Conservation (phyloP, 2,888 invertebrate genomes). For the Coremacera marginata region DNA sequence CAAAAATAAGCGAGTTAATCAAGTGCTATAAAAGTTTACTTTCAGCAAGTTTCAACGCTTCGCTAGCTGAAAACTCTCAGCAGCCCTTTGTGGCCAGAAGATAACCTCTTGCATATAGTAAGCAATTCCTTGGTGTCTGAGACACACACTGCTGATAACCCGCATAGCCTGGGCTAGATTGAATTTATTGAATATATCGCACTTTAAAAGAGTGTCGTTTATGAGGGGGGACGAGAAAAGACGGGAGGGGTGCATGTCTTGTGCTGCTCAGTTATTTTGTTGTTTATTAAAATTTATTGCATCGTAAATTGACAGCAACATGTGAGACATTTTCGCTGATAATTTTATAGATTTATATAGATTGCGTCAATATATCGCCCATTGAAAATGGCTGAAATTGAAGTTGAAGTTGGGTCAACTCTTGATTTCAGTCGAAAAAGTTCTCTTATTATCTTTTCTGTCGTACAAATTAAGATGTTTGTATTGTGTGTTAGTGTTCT, state of each 20-base stretch:
- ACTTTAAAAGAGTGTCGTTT: not conserved
- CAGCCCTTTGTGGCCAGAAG: not conserved
- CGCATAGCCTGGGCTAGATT: slow-evolving; percentile 57
- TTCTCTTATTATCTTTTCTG: too few relatives aligned
- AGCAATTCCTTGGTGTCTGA: not conserved
- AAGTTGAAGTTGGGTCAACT: too few relatives aligned
- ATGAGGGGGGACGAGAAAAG: not conserved
- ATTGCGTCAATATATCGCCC: not conserved
- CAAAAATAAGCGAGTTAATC: not conserved
- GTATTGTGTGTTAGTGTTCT: too few relatives aligned
- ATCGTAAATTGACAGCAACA: slow-evolving; percentile 63
- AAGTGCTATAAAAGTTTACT: slow-evolving; percentile 9
- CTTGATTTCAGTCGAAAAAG: too few relatives aligned
- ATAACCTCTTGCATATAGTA: not conserved
- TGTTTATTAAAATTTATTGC: slow-evolving; percentile 64
- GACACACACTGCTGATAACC: slow-evolving; percentile 56
- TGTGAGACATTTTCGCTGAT: slow-evolving; percentile 48
- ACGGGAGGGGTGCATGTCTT: not conserved
- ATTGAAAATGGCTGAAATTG: not conserved
- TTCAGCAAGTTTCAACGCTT: not conserved
- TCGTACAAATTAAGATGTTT: too few relatives aligned
- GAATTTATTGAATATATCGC: slow-evolving; percentile 35
- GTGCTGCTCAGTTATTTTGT: not conserved
- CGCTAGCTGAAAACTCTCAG: not conserved
- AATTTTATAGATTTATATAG: slow-evolving; percentile 5